These are phyloP conservation scores for Stenodema calcarata DNA, from an alignment of 2,888 invertebrate species.

Conservation along the genomic window DNA sequence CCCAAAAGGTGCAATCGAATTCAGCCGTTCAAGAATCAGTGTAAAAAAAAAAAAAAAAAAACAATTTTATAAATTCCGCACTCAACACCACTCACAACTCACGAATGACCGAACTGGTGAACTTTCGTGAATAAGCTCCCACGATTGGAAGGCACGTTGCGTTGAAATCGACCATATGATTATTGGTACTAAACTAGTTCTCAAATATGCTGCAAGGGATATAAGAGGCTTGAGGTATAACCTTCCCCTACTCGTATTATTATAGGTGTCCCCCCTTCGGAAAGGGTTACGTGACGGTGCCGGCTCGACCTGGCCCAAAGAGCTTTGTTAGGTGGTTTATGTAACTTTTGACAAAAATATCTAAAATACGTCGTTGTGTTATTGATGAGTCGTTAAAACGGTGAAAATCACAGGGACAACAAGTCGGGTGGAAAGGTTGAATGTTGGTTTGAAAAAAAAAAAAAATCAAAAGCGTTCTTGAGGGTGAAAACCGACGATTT, in stretches of 20 bases:
- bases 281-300: slow-evolving; percentile 8
- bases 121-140: neutral
- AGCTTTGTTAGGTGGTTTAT: neutral
- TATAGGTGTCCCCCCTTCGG: neutral
- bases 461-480: neutral
- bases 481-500: neutral
- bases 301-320: slow-evolving; percentile 20
- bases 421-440: too few relatives aligned
- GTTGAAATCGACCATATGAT: neutral
- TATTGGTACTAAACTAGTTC: neutral
- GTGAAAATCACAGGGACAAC: too few relatives aligned
- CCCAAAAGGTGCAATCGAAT: too few relatives aligned
- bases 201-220: neutral
- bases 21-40: too few relatives aligned
- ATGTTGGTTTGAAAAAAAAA: neutral
- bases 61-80: too few relatives aligned
- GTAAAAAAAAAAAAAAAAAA: too few relatives aligned
- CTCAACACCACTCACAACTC: neutral
- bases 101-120: neutral
- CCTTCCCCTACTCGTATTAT: neutral
- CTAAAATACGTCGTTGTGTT: neutral
- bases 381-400: neutral
- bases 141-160: neutral
- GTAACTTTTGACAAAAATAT: neutral
- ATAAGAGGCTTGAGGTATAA: neutral